Evolutionary conservation across 1,140 invertebrate species (phyloP).

Genomic region (Polyergus mexicanus): DNA sequence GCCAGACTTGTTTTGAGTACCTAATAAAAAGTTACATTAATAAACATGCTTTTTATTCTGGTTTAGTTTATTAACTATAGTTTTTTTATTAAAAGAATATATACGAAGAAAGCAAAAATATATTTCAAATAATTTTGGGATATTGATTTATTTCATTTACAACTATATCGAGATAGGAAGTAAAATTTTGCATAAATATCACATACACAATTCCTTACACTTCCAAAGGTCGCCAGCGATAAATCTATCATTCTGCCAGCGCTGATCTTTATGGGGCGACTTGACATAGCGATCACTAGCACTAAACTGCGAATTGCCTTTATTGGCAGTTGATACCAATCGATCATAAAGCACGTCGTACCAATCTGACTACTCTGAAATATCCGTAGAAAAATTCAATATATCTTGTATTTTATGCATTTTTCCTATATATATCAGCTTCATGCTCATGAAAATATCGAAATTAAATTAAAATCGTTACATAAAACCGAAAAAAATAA

Average conservation of each 20-base stretch:
- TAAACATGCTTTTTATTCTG: background rate
- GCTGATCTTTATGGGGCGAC: conserved; percentile 63
- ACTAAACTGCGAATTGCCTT: conserved; percentile 63
- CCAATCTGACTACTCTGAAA: conserved; percentile 73
- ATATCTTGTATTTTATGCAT: background rate
- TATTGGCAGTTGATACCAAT: conserved; percentile 73
- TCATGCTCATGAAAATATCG: background rate
- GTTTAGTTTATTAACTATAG: background rate
- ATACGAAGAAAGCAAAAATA: background rate
- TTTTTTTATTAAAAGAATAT: background rate
- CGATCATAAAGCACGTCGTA: conserved; percentile 66
- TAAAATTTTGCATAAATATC: background rate
- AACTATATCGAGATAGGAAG: background rate
- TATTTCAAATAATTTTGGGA: background rate
- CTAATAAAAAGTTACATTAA: conserved; percentile 37
- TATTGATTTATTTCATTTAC: conserved; percentile 1
- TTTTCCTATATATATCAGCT: background rate
- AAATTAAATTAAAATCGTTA: background rate
- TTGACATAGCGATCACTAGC: conserved; percentile 68
- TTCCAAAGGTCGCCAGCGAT: conserved; percentile 71
- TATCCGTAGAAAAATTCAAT: background rate
- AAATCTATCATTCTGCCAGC: conserved; percentile 70
- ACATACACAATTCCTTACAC: conserved; percentile 50
- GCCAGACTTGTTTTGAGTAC: conserved; percentile 69
- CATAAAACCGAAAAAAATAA: background rate